Evolutionary conservation across 2,888 invertebrate genomes (phyloP).

Genomic region (Temnothorax rugatulus): DNA sequence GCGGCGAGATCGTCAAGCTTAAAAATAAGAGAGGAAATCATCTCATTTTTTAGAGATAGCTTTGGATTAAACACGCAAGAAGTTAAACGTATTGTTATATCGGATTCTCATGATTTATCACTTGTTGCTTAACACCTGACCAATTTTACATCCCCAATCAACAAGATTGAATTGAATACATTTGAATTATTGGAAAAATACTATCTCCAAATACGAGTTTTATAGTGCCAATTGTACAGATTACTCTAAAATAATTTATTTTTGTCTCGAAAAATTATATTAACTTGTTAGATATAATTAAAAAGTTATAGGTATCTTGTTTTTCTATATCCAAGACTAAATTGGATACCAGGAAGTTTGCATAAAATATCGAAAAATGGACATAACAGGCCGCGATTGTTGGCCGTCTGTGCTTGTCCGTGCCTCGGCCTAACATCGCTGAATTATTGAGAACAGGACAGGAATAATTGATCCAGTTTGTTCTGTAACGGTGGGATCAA

Average conservation of each 20-base stretch:
- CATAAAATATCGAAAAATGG: conserved; percentile 2
- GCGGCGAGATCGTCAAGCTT: neutral
- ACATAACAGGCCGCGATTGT: conserved; percentile 7
- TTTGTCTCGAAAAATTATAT: neutral
- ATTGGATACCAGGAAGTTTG: neutral
- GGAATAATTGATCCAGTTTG: conserved; percentile 67
- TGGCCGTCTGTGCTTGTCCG: neutral
- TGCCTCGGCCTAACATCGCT: conserved; percentile 35
- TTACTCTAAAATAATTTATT: neutral
- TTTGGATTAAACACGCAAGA: neutral
- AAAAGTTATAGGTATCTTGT: neutral
- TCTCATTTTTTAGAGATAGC: conserved; percentile 3
- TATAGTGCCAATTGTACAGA: neutral
- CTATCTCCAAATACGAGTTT: neutral
- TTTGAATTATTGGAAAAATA: neutral
- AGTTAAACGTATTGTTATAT: neutral
- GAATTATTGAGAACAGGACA: conserved; percentile 66
- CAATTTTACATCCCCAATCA: neutral
- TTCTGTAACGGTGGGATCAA: conserved; percentile 62
- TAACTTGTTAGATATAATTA: neutral
- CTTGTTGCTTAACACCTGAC: conserved; percentile 28
- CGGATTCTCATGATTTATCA: neutral
- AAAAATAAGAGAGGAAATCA: neutral
- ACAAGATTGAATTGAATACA: neutral
- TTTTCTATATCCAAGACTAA: neutral